Conservation (phyloP, 2,797 vertebrate species). For the Lepus oiostolus region DNA sequence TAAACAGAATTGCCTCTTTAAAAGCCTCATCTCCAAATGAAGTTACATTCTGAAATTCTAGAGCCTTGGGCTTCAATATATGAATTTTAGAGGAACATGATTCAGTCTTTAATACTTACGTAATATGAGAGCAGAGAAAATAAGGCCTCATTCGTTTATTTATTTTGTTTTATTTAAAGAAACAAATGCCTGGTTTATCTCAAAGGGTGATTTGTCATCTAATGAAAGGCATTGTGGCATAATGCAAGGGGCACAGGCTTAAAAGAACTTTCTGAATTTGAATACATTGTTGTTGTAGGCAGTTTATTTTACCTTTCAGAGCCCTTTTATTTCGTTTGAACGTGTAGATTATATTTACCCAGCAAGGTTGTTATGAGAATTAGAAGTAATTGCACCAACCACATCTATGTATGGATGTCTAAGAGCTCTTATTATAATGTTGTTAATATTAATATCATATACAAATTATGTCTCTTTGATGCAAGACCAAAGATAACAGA, state of each 20-base stretch:
- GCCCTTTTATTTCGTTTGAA: not conserved
- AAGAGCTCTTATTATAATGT: not conserved
- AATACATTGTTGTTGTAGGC: not conserved
- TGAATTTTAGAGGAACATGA: not conserved
- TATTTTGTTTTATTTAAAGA: conserved; percentile 50
- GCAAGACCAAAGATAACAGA: not conserved
- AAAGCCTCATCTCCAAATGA: not conserved
- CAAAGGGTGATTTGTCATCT: not conserved
- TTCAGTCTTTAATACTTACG: not conserved
- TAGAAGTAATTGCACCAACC: not conserved
- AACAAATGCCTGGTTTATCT: not conserved
- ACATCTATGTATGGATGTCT: not conserved
- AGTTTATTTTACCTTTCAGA: not conserved
- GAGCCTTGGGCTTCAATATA: not conserved
- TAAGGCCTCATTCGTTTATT: not conserved
- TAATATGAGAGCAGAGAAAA: not conserved
- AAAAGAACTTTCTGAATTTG: not conserved
- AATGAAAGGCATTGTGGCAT: not conserved
- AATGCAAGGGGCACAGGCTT: not conserved
- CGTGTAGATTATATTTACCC: not conserved
- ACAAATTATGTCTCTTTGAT: not conserved
- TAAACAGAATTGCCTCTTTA: not conserved
- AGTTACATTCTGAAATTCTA: not conserved
- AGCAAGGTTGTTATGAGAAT: not conserved
- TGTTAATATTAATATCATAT: conserved; percentile 12